Evolutionary conservation across 2,888 invertebrate genomes (phyloP).

Genomic region (Dorcus parallelipipedus): DNA sequence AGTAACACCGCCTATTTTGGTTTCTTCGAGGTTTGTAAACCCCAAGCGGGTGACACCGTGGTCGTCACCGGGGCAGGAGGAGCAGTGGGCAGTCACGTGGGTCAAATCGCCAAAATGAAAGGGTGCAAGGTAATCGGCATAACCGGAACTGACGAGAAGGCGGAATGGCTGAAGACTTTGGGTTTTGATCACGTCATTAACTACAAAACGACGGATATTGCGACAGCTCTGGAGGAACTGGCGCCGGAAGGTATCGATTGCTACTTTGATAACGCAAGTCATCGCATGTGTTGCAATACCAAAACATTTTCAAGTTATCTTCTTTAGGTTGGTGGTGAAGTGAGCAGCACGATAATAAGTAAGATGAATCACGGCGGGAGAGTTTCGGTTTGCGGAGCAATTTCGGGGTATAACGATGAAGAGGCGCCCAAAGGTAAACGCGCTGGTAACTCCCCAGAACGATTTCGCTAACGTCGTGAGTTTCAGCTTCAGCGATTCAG

Average conservation of each 20-base stretch:
- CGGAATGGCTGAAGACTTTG: slow-evolving; percentile 60
- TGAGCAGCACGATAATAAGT: slow-evolving; percentile 57
- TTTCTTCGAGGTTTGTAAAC: slow-evolving; percentile 64
- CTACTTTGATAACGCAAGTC: slow-evolving; percentile 76
- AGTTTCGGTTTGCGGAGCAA: slow-evolving; percentile 64
- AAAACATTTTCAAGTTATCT: background rate
- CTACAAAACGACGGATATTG: slow-evolving; percentile 62
- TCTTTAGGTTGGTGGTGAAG: slow-evolving; percentile 61
- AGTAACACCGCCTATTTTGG: slow-evolving; percentile 76
- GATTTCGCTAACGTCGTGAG: background rate
- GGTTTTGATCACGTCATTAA: slow-evolving; percentile 69
- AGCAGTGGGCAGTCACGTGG: slow-evolving; percentile 73
- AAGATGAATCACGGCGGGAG: slow-evolving; percentile 64
- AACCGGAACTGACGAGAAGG: slow-evolving; percentile 68
- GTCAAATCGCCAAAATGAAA: slow-evolving; percentile 73
- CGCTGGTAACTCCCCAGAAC: too few relatives aligned
- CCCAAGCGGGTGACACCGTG: slow-evolving; percentile 69
- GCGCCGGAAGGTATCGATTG: slow-evolving; percentile 71
- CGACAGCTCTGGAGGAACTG: slow-evolving; percentile 54
- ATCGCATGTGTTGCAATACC: slow-evolving; percentile 31
- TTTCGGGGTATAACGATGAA: slow-evolving; percentile 59
- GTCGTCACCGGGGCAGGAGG: slow-evolving; percentile 76
- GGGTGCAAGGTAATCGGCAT: slow-evolving; percentile 69
- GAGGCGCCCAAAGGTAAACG: slow-evolving; percentile 25
- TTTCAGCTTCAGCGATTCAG: slow-evolving; percentile 52